Evolutionary conservation across 2,797 vertebrate genomes (phyloP), one percentile per base, ranked within the genome.

Genomic region (Pachyuromys duprasi): DNA sequence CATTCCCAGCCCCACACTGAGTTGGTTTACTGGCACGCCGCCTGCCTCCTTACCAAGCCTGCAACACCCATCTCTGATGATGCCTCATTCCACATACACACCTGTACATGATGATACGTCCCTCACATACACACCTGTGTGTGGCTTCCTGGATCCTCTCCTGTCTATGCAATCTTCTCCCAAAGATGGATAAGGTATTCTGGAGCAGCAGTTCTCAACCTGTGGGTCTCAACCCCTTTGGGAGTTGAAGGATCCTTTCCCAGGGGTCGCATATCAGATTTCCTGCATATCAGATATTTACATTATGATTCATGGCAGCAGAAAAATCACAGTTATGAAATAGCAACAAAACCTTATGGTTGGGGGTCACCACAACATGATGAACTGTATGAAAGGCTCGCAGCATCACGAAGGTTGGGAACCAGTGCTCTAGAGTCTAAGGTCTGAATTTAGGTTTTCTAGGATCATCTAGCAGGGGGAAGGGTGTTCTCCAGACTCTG

Each of bases 401-500:
- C 4, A 57, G 55, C 13, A 57, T 57, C 17, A 57, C 14, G 55
- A 57, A 57, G 2, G 55, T 57, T 57, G 55, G 17, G 55, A 57
- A 57, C 17, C 55, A 57, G 14, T 57, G 55, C 75, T 75, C 39
- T 53, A 62, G 75, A 89, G 86, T n/a, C 75, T 79, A 49, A 83
- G 28, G 36, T 75, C 65, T 86, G 17, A 95, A 74, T 57, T 45
- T 55, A 92, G n/a, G 26, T 3, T 5, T 65, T 26, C 60, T 81
- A 42, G 24, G 49, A 11, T 1, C 0, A 14, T 39, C 72, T 55
- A 20, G 3, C n/a, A 1, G 55, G 55, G 55, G 3, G 22, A 72
- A 84, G 24, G 17, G 22, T 65, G 17, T 87, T 95, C 91, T 76
- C 49, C 8, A 97, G 62, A 72, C 42, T 90, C 53, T 42, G 42